Evolutionary conservation across 2,113 vertebrate genomes (phyloP), one percentile per base, ranked within the genome.

Genomic region (Natator depressus): DNA sequence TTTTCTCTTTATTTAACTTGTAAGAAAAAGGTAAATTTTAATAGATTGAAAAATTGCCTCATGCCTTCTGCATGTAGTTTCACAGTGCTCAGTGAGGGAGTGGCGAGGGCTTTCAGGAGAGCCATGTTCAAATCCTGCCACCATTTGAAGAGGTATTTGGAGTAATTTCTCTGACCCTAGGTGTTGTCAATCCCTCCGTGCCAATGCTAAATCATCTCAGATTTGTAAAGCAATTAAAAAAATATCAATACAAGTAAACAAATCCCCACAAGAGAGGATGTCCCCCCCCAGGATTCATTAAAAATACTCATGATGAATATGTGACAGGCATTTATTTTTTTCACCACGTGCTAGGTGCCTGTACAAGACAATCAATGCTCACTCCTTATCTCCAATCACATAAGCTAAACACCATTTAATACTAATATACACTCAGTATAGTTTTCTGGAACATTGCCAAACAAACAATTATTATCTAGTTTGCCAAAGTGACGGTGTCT

Each of bases 381-480:
- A 3, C 20, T 55, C 59, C 46, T 69, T 10, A 20, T 75, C 69
- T 38, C 27, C 4, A 47, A 35, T 2, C 49, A 16, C 31, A 72
- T 35, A 46, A 35, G 20, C 24, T 2, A 51, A 91, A 51, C 65
- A n/a, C 1, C 38, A 10, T 65, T 51, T 5, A 50, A 8, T 0
- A 0, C 42, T 9, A 0, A 1, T 59, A 17, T 3, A n/a, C 25
- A 38, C 35, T 8, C 3, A n/a, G 3, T 0, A 0, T 0, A 17
- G 3, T 1, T 19, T 0, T 29, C 38, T 3, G 10, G 16, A 80
- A 25, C 31, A 0, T 2, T 27, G 13, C 62, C 24, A n/a, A 31
- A 5, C 38, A 2, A 12, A 5, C 38, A 2, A 12, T 54, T 25
- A 27, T 5, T 8, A 14, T 2, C 65, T 20, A 1, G 24, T 57